These are phyloP conservation scores for Pseudolaguvia tuberculata DNA, from an alignment of 2,113 vertebrate species.

Conservation along the genomic window DNA sequence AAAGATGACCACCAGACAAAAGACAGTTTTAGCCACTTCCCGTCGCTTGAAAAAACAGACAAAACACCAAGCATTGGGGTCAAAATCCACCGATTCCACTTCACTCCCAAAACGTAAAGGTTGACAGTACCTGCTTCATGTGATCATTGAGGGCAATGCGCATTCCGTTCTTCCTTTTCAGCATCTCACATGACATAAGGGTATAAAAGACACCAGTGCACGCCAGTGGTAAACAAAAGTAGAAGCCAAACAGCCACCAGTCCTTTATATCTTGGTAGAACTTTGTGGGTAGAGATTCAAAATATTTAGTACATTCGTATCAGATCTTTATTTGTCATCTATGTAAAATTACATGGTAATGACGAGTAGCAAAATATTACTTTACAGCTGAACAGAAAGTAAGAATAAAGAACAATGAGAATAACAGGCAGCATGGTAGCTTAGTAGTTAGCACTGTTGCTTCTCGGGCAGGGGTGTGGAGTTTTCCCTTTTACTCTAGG, in stretches of 20 bases:
- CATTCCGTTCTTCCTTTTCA: constrained; percentile 84
- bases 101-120: neutral
- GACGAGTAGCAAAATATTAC: too few species aligned
- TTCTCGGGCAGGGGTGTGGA: too few species aligned
- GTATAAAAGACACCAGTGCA: constrained; percentile 87
- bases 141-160: constrained; percentile 85
- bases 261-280: constrained; percentile 81
- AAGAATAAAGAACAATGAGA: too few species aligned
- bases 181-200: constrained; percentile 88
- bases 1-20: constrained; percentile 87
- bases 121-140: constrained; percentile 79
- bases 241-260: constrained; percentile 90
- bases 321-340: too few species aligned
- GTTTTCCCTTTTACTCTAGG: too few species aligned
- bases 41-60: constrained; percentile 65
- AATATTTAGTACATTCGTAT: neutral
- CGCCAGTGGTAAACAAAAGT: constrained; percentile 83
- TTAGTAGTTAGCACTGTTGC: too few species aligned
- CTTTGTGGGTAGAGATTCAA: constrained; percentile 54
- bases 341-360: neutral
- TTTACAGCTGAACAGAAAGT: too few species aligned
- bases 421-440: too few species aligned
- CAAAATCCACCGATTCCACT: neutral
- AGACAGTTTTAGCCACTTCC: constrained; percentile 88
- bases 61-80: constrained; percentile 13